Evolutionary conservation across 2,888 invertebrate genomes (phyloP), one percentile per base, ranked within the genome.

Genomic region (Terebella lapidaria): DNA sequence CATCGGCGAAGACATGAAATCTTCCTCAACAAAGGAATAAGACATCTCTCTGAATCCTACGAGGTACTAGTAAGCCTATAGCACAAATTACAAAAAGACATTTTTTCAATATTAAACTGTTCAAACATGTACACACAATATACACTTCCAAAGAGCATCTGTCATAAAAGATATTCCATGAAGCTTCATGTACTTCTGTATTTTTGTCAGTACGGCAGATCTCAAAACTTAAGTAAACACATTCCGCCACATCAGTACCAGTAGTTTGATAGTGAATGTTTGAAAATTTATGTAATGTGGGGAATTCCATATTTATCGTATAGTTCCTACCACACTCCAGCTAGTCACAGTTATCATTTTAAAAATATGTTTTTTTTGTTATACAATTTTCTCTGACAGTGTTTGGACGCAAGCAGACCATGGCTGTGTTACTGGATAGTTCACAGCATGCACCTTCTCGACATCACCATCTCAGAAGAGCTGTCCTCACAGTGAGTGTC

Each of bases 391-490:
- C 1, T 55, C 10, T 1, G 15, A 45, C 65, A 78, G 76, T 75
- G 77, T 70, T 63, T 99, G 67, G 97, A 99, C 85, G 90, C 93
- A 10, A 96, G 95, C 80, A 87, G 95, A 71, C 89, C 97, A 4
- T 99, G 99, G 99, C 84, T 97, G 63, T 88, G 93, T 72, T 99
- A 95, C 78, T 99, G 99, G 99, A 92, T 92, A 65, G 81, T 96
- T 35, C 94, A 99, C 83, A 87, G 92, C 3, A 83, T 97, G 42
- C 88, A 90, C 77, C 82, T 96, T 65, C 81, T 94, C 35, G 87
- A 86, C 64, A 85, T 86, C 65, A 82, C 84, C 60, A 81, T 90
- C 59, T 82, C 85, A 10, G 84, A 85, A 35, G 83, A 75, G 25
- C 60, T 71, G 24, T 71, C 71, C 42, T 64, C 73, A 54, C 63